A percentile compares a stretch with the other conserved stretches of the same genome.
These are phyloP conservation scores for Glaucidium brasilianum DNA, from an alignment of 2,113 vertebrate species.

Conservation along the genomic window DNA sequence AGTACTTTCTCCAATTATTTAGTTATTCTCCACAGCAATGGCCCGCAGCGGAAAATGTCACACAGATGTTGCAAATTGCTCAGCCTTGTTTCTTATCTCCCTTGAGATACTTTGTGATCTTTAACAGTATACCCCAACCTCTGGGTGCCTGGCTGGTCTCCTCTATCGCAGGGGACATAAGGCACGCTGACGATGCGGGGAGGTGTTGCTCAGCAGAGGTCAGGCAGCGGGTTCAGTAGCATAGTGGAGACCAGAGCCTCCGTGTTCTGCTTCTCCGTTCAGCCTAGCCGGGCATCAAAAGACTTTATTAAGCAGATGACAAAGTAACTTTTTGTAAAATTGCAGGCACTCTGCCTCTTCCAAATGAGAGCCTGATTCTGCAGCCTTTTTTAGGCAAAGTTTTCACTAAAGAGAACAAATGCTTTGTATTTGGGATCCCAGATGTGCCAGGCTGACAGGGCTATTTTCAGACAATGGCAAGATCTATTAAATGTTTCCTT, in stretches of 20 bases:
- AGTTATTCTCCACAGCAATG: neutral
- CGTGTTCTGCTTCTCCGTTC: neutral
- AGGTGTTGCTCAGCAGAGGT: neutral
- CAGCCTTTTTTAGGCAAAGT: slow-evolving; percentile 54
- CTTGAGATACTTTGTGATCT: neutral
- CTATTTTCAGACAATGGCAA: slow-evolving; percentile 51
- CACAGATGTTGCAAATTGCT: neutral
- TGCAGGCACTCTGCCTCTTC: neutral
- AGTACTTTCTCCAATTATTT: neutral
- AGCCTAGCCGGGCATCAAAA: neutral
- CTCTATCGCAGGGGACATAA: neutral
- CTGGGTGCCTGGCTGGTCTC: neutral
- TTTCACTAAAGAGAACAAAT: slow-evolving; percentile 35
- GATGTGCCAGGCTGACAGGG: slow-evolving; percentile 26
- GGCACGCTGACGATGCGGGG: neutral
- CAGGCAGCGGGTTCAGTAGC: neutral
- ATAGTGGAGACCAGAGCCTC: neutral
- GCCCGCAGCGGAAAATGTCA: neutral
- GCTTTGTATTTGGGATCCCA: slow-evolving; percentile 12
- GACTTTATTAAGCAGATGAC: neutral
- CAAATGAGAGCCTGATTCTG: neutral
- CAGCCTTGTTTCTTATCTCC: neutral
- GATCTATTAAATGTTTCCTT: slow-evolving; percentile 48
- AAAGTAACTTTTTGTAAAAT: neutral
- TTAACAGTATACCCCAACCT: neutral